phyloP scores from a whole-genome alignment of 92 coral and sea anemone species.

The Phenganax stokvisi region DNA sequence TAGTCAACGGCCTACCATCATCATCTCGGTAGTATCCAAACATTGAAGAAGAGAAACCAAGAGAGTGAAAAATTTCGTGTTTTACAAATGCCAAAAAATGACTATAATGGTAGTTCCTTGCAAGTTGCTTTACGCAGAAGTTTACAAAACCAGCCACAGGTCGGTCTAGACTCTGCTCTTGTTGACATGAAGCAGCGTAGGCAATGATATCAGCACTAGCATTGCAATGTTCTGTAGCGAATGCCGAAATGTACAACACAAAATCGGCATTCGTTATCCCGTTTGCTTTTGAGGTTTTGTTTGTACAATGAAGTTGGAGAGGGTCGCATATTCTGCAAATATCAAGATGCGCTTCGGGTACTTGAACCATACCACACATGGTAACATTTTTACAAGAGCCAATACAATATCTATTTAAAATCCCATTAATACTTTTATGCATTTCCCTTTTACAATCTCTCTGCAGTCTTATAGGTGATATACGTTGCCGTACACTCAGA shows the following conservation, averaged over 20 bases:
- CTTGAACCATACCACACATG: constrained; percentile 61
- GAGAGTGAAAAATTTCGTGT: constrained; percentile 88
- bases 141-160: constrained; percentile 92
- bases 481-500: constrained; percentile 65
- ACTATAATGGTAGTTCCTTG: constrained; percentile 38
- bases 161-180: constrained; percentile 69
- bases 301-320: constrained; percentile 51
- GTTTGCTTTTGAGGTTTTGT: constrained; percentile 39
- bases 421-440: constrained; percentile 54
- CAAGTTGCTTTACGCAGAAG: constrained; percentile 63
- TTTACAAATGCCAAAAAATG: constrained; percentile 80
- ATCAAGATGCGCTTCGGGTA: constrained; percentile 64
- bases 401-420: constrained; percentile 63
- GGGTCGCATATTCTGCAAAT: constrained; percentile 69
- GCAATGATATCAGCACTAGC: constrained; percentile 51
- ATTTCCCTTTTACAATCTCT: constrained; percentile 61
- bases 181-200: constrained; percentile 82
- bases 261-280: constrained; percentile 70
- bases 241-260: constrained; percentile 67
- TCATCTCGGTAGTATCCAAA: constrained; percentile 69
- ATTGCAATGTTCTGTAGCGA: constrained; percentile 51
- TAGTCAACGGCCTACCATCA: constrained; percentile 68
- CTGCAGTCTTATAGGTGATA: constrained; percentile 60
- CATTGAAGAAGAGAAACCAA: constrained; percentile 86
- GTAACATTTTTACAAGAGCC: constrained; percentile 54